Evolutionary conservation across 2,797 vertebrate species (phyloP).

Genomic region (Ctenosaura bakeri): DNA sequence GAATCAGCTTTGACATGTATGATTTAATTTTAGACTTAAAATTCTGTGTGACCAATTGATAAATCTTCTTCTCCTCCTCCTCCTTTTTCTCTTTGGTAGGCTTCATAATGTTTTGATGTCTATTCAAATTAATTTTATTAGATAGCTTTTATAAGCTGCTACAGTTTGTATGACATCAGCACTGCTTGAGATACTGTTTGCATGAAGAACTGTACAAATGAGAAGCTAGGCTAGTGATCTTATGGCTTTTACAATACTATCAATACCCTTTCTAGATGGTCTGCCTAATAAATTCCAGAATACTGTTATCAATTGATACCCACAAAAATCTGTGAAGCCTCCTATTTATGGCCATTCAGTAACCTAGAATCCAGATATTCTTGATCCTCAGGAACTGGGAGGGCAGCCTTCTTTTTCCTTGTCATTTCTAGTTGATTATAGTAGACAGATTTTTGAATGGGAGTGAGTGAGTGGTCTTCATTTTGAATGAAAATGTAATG

Average conservation of each 20-base stretch:
- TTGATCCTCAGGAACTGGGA: neutral
- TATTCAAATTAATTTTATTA: neutral
- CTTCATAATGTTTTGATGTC: no score
- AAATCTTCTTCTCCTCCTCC: no score
- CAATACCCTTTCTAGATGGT: neutral
- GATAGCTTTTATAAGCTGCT: neutral
- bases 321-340: neutral
- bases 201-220: neutral
- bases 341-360: neutral
- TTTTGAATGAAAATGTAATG: neutral
- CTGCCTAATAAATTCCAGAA: neutral
- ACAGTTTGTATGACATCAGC: neutral
- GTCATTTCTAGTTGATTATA: neutral
- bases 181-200: neutral
- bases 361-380: neutral
- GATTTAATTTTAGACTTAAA: neutral
- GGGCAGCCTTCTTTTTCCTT: neutral
- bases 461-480: neutral
- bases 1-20: slow-evolving; percentile 17
- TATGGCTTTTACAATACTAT: neutral
- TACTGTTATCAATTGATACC: neutral
- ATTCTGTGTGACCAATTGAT: neutral
- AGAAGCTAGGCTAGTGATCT: no score
- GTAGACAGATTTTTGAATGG: neutral
- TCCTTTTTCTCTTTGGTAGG: no score